These are phyloP conservation scores for Brienomyrus longianalis DNA, from an alignment of 2,113 vertebrate genomes.

Conservation along the genomic window DNA sequence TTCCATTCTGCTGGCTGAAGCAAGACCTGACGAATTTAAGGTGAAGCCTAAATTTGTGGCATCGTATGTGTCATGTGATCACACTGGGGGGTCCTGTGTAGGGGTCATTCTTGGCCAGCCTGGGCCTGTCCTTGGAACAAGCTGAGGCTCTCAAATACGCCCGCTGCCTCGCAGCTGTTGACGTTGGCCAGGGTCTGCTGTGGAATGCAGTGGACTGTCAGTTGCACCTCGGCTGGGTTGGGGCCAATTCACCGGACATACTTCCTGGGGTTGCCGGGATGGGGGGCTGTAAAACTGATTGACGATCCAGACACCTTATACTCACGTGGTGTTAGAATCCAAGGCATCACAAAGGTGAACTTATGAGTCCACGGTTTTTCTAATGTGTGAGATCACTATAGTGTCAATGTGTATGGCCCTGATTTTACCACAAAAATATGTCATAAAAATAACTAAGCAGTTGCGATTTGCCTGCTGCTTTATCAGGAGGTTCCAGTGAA, in stretches of 20 bases:
- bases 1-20: not conserved
- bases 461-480: not conserved
- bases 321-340: not conserved
- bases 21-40: not conserved
- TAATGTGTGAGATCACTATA: not conserved
- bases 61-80: not conserved
- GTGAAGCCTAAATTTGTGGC: not conserved
- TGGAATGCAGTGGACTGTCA: slow-evolving; percentile 41
- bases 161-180: slow-evolving; percentile 34
- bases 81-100: not conserved
- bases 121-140: slow-evolving; percentile 19
- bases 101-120: slow-evolving; percentile 23
- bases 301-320: slow-evolving; percentile 12
- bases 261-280: slow-evolving; percentile 31
- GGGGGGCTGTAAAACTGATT: slow-evolving; percentile 19
- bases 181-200: slow-evolving; percentile 31
- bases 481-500: not conserved
- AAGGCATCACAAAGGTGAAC: not conserved
- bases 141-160: not conserved
- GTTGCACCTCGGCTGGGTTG: slow-evolving; percentile 22
- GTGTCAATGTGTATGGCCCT: not conserved
- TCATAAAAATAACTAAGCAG: not conserved
- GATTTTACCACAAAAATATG: not conserved
- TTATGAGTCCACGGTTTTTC: not conserved
- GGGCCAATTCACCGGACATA: slow-evolving; percentile 8